phyloP scores from a whole-genome alignment of 2,113 vertebrate genomes.

The Stigmatopora argus region DNA sequence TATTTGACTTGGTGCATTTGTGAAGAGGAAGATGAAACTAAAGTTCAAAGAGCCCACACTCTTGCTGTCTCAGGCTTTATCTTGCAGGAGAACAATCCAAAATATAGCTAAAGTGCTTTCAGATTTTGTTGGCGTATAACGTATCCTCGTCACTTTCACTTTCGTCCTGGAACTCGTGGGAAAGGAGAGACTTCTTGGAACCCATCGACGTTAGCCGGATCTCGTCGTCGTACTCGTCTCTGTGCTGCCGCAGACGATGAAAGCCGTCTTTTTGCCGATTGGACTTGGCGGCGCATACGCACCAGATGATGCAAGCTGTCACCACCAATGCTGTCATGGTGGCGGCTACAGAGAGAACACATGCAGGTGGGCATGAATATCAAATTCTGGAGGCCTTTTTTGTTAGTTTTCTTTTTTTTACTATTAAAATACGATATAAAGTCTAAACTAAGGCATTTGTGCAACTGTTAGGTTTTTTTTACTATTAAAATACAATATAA shows the following conservation, averaged over 20 bases:
- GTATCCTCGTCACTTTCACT: slow-evolving; percentile 97
- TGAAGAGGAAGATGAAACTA: neutral
- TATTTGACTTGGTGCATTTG: neutral
- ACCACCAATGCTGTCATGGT: slow-evolving; percentile 90
- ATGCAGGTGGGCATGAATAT: slow-evolving; percentile 5
- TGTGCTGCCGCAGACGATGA: slow-evolving; percentile 89
- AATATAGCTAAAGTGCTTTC: slow-evolving; percentile 41
- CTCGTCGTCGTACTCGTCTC: slow-evolving; percentile 92
- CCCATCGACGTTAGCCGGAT: slow-evolving; percentile 89
- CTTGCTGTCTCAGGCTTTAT: slow-evolving; percentile 6
- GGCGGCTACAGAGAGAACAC: slow-evolving; percentile 71
- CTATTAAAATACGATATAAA: too few species aligned
- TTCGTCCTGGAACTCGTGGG: slow-evolving; percentile 96
- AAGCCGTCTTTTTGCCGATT: slow-evolving; percentile 96
- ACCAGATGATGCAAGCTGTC: slow-evolving; percentile 95
- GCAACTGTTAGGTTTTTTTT: too few species aligned
- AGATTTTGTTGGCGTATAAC: slow-evolving; percentile 92
- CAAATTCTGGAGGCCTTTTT: neutral
- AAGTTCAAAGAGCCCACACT: neutral
- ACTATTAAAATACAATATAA: too few species aligned
- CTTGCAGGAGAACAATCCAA: slow-evolving; percentile 15
- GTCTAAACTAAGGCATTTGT: too few species aligned
- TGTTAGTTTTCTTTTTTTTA: too few species aligned
- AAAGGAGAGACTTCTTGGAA: slow-evolving; percentile 94
- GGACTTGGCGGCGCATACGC: slow-evolving; percentile 91